Base-by-base conservation (phyloP, 2,888 invertebrate species). In the Sinhomidia bicolor region DNA sequence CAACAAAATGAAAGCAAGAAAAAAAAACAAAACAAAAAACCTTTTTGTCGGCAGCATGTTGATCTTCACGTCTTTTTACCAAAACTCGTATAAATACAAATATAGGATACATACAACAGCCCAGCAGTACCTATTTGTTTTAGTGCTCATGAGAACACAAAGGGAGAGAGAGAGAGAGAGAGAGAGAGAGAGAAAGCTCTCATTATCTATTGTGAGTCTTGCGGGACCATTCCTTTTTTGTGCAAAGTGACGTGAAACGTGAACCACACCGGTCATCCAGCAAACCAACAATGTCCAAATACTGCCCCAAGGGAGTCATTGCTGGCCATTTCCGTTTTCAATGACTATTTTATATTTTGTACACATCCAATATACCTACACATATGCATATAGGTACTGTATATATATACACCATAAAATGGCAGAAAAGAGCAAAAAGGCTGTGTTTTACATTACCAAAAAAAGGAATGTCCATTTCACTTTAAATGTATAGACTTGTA, bases 301-400 rank as follows among this genome's bases (percentile, higher is more conserved):
- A 41, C 89, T 91, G 90, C 87, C 91, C 83, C 91, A 60, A 68
- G 91, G 91, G 91, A 92, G 87, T 91, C 91, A 91, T 91, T 91
- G 89, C 91, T 91, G 91, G 89, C 91, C 91, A 90, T 92, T 92
- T 92, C 91, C 91, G 83, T 91, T 90, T 90, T 92, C 91, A 91
- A 91, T 91, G 92, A 91, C 87, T 90, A 90, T 90, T 90, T 91
- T 91, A 87, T 91, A 90, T 90, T 91, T 90, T 68, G 62, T 80
- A 74, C 80, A 81, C 32, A 54, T 17, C 29, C 26, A 44, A 71
- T 20, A n/a, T n/a, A 65, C 65, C 20, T 36, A 36, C 36, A 36
- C 7, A 54, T 54, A 54, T 17, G 54, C 6, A 54, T 54, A 17
- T 14, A 17, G n/a, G 17, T 60, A n/a, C n/a, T n/a, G n/a, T n/a